Base-by-base conservation (phyloP, 2,888 invertebrate genomes). In the Trachelus tabidus region DNA sequence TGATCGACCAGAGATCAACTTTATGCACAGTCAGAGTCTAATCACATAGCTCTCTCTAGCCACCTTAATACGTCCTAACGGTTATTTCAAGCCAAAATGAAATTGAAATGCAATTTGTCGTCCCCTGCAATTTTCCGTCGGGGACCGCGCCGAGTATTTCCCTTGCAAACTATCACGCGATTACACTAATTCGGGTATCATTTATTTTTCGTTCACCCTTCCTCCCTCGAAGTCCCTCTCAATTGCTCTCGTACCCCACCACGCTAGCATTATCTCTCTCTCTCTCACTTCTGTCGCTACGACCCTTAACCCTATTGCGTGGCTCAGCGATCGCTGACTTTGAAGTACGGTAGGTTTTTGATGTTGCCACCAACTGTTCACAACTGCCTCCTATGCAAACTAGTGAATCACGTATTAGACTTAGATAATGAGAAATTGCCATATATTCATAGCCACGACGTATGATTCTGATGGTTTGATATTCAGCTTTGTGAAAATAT, bases 121-220 rank as follows among this genome's bases (percentile, higher is more conserved):
- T 87, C 88, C 90, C 90, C 87, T 82, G 85, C 82, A 87, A 87
- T 88, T 87, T 87, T 83, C 79, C 78, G 80, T 73, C 76, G 84
- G 79, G 80, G 77, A 79, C 73, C n/a, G 80, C 83, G 84, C 71
- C 83, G 83, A 81, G 80, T 84, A 89, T 90, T 90, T 89, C 90
- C 89, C 89, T 88, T 85, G 87, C 87, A 89, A 90, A 89, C 89
- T 89, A 87, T 89, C 89, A 89, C 88, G 85, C 89, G 90, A 91
- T 91, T 91, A 91, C 87, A 87, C 89, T 91, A 91, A 91, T 91
- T 90, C 88, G 86, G 88, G 84, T 90, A 91, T 91, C 90, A 89
- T 91, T 91, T 91, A 91, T 90, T 90, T 90, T 91, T 89, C 89
- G 88, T 89, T 87, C 88, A 85, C 89, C 89, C 89, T 87, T 88